Conservation (phyloP, 2,113 vertebrate species). For the Anhinga anhinga region DNA sequence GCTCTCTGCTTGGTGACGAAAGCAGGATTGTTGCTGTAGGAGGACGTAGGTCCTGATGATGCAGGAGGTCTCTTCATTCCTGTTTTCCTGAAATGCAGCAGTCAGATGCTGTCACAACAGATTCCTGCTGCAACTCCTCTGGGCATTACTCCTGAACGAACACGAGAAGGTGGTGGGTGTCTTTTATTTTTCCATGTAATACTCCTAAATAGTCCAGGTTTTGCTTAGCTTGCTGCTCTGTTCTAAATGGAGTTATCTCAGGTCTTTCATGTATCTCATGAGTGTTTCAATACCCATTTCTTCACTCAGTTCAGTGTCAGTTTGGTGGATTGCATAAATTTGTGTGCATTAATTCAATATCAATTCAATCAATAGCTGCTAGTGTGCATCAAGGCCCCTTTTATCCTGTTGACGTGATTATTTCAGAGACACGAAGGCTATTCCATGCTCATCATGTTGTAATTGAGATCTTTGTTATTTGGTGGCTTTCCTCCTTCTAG, state of each 20-base stretch:
- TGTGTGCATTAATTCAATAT: neutral
- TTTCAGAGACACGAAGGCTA: neutral
- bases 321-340: neutral
- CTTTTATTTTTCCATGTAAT: neutral
- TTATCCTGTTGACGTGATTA: slow-evolving; percentile 3
- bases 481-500: neutral
- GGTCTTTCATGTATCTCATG: neutral
- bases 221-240: neutral
- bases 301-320: neutral
- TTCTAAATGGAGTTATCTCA: neutral
- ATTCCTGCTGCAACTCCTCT: neutral
- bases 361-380: neutral
- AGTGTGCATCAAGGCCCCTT: neutral
- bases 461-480: slow-evolving; percentile 32
- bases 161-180: neutral
- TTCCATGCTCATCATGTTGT: neutral
- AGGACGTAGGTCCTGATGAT: slow-evolving; percentile 5
- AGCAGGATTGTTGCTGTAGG: slow-evolving; percentile 21
- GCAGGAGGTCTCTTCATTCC: neutral
- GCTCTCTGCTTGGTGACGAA: neutral
- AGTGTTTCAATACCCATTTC: neutral
- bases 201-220: neutral
- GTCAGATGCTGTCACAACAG: slow-evolving; percentile 24
- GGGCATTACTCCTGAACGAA: neutral
- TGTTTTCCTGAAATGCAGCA: neutral